A percentile compares a stretch with the other conserved stretches of the same genome.
Evolutionary conservation across 2,888 invertebrate genomes (phyloP).

Genomic region (Lochmaea capreae): DNA sequence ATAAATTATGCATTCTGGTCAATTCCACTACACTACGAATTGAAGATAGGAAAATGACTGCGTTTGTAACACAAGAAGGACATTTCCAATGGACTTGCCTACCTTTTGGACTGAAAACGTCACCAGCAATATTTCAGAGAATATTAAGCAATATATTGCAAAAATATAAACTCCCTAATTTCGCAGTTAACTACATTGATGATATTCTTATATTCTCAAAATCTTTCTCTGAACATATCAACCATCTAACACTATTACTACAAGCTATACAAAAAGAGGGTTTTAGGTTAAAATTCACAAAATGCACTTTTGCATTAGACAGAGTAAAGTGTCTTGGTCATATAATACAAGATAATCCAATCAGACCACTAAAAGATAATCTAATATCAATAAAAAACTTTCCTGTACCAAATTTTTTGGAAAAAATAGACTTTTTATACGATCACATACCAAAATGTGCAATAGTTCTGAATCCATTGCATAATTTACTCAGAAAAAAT

Average conservation of each 20-base stretch:
- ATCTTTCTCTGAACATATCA: slow-evolving; percentile 17
- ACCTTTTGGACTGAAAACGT: slow-evolving; percentile 9
- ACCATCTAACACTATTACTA: slow-evolving; percentile 2
- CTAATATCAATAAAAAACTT: not conserved
- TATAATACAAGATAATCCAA: slow-evolving; percentile 7
- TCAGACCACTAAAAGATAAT: not conserved
- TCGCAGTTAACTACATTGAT: slow-evolving; percentile 16
- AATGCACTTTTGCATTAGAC: slow-evolving; percentile 25
- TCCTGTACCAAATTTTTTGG: not conserved
- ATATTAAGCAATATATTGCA: no score
- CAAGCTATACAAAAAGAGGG: slow-evolving; percentile 22
- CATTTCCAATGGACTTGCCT: slow-evolving; percentile 27
- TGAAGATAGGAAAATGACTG: slow-evolving; percentile 23
- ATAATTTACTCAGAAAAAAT: not conserved
- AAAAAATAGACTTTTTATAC: not conserved
- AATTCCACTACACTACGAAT: slow-evolving; percentile 14
- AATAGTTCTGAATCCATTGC: no score
- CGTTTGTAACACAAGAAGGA: slow-evolving; percentile 24
- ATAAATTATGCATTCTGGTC: slow-evolving; percentile 30
- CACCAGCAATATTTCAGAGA: slow-evolving; percentile 23
- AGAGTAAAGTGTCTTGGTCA: slow-evolving; percentile 12
- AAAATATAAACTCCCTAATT: no score
- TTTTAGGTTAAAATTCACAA: slow-evolving; percentile 24
- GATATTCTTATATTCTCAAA: slow-evolving; percentile 26
- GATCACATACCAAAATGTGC: not conserved